Evolutionary conservation across 2,888 invertebrate genomes (phyloP), one percentile per base, ranked within the genome.

Genomic region (Hydroisotoma schaefferi): DNA sequence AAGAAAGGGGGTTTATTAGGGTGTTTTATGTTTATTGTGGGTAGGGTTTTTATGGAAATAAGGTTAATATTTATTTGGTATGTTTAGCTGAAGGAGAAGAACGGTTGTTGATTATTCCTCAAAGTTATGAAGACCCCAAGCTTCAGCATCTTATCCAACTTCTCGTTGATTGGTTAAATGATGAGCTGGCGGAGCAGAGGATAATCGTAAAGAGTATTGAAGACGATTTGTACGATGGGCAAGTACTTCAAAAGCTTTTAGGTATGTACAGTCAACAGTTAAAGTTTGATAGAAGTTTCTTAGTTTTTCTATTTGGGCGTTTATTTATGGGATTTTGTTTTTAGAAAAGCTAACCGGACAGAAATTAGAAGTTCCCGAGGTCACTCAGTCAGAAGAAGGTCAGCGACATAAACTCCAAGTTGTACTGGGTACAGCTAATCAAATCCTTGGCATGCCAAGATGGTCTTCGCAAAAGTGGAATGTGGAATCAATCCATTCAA

Each of bases 221-320:
- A 70, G 95, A 98, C 78, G 98, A 99, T 80, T 81, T 99, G 69
- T 99, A 94, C 78, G 98, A 99, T 81, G 98, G 98, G 0, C 97
- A 98, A 80, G 87, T 87, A 67, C 77, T 87, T 18, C 86, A 87
- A 73, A 86, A 86, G 76, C 76, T 87, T 2, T 78, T 87, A 61
- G 82, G 82, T 82, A 76, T 56, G 68, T 54, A 18, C 23, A 54
- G 33, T 33, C 15, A 15, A 6, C 6, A 33, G 33, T 6, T 33
- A 33, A n/a, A n/a, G n/a, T 33, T 33, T 33, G 15, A 33, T 33
- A 33, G 6, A 10, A 15, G 6, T 8, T 33, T 33, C 15, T 8
- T 10, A 33, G 33, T 33, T 33, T 33, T 33, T 10, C 33, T 10
- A 10, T 33, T 33, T 33, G 8, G 15, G 15, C 8, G 33, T 51